Evolutionary conservation across 2,888 invertebrate species (phyloP).

Genomic region (Drosophila dives): DNA sequence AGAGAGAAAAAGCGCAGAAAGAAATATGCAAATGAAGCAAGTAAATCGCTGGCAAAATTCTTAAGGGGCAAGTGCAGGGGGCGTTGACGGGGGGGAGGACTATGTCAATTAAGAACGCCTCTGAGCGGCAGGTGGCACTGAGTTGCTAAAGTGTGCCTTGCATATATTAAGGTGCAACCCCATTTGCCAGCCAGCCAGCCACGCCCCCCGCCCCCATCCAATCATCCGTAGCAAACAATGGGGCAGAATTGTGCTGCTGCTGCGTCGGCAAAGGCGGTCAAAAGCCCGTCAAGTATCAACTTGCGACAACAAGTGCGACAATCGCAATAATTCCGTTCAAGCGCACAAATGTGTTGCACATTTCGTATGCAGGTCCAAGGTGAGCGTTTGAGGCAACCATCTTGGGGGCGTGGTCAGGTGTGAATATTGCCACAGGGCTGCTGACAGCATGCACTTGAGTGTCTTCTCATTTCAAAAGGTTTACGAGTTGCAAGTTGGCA

Average conservation of each 20-base stretch:
- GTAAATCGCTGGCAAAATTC: constrained; percentile 3
- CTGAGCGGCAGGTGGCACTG: constrained; percentile 57
- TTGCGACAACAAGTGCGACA: constrained; percentile 36
- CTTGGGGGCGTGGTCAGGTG: constrained; percentile 52
- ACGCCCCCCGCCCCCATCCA: not conserved
- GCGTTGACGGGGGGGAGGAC: not conserved
- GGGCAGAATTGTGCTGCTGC: constrained; percentile 25
- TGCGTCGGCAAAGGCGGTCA: constrained; percentile 66
- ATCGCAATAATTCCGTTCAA: constrained; percentile 58
- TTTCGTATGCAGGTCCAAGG: constrained; percentile 66
- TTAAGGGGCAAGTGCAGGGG: not conserved
- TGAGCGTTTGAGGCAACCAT: constrained; percentile 27
- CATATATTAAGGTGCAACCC: constrained; percentile 62
- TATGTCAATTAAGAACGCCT: constrained; percentile 56
- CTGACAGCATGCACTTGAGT: constrained; percentile 51
- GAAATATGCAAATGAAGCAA: constrained; percentile 26
- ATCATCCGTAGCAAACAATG: constrained; percentile 23
- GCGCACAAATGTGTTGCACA: constrained; percentile 74
- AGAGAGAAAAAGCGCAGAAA: not conserved
- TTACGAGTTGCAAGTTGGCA: constrained; percentile 21
- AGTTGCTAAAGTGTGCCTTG: constrained; percentile 61
- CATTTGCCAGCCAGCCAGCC: not conserved
- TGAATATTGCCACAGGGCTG: constrained; percentile 38
- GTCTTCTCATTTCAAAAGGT: constrained; percentile 39
- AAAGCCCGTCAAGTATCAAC: constrained; percentile 71